Percentiles rank a stretch among this genome's conserved stretches.
Conservation (phyloP, 2,888 invertebrate genomes). For the Apodemia duryi region DNA sequence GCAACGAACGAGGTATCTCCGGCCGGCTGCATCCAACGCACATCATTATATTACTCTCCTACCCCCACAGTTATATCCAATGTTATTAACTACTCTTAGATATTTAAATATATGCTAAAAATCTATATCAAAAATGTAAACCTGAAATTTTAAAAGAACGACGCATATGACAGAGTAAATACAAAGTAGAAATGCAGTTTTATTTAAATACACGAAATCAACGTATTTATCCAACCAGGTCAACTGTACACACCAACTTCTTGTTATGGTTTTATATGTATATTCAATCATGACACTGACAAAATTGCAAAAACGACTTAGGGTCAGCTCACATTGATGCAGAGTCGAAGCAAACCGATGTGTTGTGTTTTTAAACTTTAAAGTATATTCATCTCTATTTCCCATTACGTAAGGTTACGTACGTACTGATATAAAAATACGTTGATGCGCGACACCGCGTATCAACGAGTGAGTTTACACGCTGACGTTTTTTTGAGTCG, state of each 20-base stretch:
- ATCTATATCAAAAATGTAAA: not conserved
- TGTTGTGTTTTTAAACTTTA: too few species aligned
- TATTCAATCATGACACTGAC: not conserved
- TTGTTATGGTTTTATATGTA: not conserved
- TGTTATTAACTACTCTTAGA: slow-evolving; percentile 52
- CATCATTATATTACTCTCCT: slow-evolving; percentile 58
- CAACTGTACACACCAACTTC: not conserved
- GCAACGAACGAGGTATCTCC: slow-evolving; percentile 59
- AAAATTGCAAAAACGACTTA: not conserved
- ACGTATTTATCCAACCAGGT: not conserved
- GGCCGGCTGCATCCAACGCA: slow-evolving; percentile 58
- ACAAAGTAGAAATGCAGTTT: not conserved
- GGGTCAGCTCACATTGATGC: too few species aligned
- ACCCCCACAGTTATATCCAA: slow-evolving; percentile 58
- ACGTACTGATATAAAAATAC: too few species aligned
- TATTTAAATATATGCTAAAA: slow-evolving; percentile 53
- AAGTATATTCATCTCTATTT: too few species aligned
- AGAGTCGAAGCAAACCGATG: too few species aligned
- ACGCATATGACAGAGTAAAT: not conserved
- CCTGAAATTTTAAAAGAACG: not conserved
- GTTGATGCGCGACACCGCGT: too few species aligned
- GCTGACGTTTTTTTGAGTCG: too few species aligned
- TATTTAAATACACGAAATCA: not conserved
- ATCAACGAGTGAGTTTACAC: too few species aligned
- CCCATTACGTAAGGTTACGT: too few species aligned